Evolutionary conservation across 1,140 invertebrate genomes (phyloP), one percentile per base, ranked within the genome.

Genomic region (Drosophila neocordata): DNA sequence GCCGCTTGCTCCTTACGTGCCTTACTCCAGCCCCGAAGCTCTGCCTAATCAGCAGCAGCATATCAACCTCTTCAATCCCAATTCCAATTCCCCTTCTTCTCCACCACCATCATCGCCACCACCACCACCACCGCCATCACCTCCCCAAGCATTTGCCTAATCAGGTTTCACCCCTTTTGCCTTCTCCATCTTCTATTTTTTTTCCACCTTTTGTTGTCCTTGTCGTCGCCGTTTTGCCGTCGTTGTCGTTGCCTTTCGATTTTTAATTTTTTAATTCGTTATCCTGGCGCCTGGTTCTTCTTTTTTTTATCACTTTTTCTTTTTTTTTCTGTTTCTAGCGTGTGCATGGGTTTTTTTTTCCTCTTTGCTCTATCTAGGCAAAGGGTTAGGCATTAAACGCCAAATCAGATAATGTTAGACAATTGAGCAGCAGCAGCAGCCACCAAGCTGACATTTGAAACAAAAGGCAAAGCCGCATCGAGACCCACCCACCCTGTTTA

Each of bases 261-360:
- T 88, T 88, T 88, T 88, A 88, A 88, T 88, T 88, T 88, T 88
- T 88, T 88, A 88, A 88, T 88, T 88, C 83, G 83, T 89, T 88
- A 88, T 88, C 83, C 83, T 87, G 87, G 83, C 82, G 82, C 79
- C 84, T 79, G 65, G 64, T 69, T 53, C 59, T 68, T 58, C 67
- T 69, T 41, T 53, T 18, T 41, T 44, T 60, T 56, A 22, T 60
- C 15, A 58, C n/a, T 48, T 35, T 34, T 38, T 2, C 31, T 60
- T 59, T 53, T 24, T 20, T 37, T 31, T 55, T 35, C 55, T 27
- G 15, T 48, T 59, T 34, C 35, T 13, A 22, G 66, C 80, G 80
- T 80, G 77, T 80, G 80, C 77, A 80, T 72, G 41, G 65, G 57
- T 41, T 62, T 63, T 4, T 4, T 24, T n/a, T n/a, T n/a, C n/a